Conservation (phyloP, 2,113 vertebrate species). For the Varanus salvator region DNA sequence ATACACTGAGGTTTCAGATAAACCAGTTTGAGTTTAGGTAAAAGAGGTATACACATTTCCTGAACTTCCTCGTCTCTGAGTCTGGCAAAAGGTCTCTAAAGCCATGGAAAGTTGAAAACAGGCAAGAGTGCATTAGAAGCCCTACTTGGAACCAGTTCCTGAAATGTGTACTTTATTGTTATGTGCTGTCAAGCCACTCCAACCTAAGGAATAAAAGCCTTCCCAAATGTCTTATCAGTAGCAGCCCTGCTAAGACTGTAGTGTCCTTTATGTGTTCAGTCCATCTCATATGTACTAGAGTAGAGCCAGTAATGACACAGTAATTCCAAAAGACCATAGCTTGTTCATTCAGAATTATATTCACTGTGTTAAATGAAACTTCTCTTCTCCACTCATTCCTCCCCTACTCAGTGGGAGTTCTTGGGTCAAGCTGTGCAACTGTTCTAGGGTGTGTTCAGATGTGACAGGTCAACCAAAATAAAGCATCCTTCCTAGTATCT, state of each 20-base stretch:
- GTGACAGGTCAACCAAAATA: not conserved
- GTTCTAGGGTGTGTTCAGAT: not conserved
- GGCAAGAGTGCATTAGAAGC: not conserved
- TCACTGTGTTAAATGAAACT: not conserved
- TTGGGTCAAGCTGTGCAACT: not conserved
- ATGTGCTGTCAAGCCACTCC: too few species aligned
- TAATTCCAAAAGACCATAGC: not conserved
- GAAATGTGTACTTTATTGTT: too few species aligned
- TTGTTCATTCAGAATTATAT: not conserved
- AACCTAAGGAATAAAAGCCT: too few species aligned
- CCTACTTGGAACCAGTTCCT: too few species aligned
- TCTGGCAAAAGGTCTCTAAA: not conserved
- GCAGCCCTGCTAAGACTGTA: too few species aligned
- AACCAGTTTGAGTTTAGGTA: not conserved
- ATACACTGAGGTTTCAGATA: not conserved
- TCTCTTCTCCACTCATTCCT: not conserved
- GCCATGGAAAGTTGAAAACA: not conserved
- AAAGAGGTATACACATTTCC: not conserved
- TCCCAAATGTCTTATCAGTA: too few species aligned
- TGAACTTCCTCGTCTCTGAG: not conserved
- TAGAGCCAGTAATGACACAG: too few species aligned
- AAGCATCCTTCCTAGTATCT: not conserved
- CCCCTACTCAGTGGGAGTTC: not conserved
- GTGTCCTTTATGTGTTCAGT: too few species aligned
- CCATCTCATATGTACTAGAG: too few species aligned